A percentile compares a stretch with the other conserved stretches of the same genome.
Conservation (phyloP, 1,140 invertebrate species). For the Orussus abietinus region DNA sequence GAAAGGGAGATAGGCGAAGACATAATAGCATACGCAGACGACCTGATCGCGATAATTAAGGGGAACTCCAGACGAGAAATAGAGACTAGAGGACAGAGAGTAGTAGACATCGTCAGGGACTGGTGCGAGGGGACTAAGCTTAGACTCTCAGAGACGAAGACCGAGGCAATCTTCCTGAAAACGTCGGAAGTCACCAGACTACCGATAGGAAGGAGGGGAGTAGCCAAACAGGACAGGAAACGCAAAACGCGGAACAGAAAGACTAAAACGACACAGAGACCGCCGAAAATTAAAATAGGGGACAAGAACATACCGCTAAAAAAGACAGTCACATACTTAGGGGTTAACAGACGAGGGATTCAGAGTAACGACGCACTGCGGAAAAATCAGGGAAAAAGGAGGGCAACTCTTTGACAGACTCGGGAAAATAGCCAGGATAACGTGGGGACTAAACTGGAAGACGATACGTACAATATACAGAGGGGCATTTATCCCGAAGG, state of each 20-base stretch:
- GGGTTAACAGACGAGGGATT: slow-evolving; percentile 6
- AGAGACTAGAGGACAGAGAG: slow-evolving; percentile 15
- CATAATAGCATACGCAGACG: slow-evolving; percentile 40
- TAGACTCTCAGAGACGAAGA: slow-evolving; percentile 20
- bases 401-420: neutral
- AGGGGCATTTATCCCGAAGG: no score
- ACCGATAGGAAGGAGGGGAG: no score
- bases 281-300: slow-evolving; percentile 1
- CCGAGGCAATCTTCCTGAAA: slow-evolving; percentile 23
- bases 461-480: neutral
- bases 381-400: neutral
- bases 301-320: neutral
- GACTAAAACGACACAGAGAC: slow-evolving; percentile 1
- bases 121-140: slow-evolving; percentile 28
- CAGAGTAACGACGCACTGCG: slow-evolving; percentile 1
- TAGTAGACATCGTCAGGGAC: neutral
- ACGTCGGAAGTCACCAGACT: no score
- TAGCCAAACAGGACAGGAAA: slow-evolving; percentile 10
- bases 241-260: no score
- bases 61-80: slow-evolving; percentile 23
- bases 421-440: slow-evolving; percentile 11
- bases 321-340: slow-evolving; percentile 14
- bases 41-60: slow-evolving; percentile 28
- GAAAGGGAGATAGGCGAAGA: no score
- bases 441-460: neutral